phyloP scores from a whole-genome alignment of 2,113 vertebrate species.

The Trogon surrucura region DNA sequence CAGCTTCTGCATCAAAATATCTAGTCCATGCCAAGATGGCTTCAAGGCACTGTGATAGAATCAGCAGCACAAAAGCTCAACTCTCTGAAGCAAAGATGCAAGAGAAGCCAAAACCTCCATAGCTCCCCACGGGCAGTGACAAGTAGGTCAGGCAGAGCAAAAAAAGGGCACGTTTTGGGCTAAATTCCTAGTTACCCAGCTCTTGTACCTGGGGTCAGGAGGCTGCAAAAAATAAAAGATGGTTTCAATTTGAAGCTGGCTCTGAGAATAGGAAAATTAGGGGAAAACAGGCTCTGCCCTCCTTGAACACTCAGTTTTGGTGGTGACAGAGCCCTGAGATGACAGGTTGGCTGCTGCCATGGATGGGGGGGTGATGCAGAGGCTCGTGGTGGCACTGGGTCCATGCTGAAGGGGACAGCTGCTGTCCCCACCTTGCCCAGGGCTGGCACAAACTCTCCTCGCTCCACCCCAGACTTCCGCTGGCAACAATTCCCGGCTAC shows the following conservation, averaged over 20 bases:
- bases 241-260: neutral
- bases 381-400: neutral
- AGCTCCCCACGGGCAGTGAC: fast-evolving
- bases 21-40: neutral
- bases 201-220: neutral
- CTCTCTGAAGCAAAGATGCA: neutral
- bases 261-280: neutral
- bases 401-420: neutral
- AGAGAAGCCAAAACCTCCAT: fast-evolving
- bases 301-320: neutral
- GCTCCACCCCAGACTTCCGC: neutral
- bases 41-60: neutral
- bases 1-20: neutral
- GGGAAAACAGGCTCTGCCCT: neutral
- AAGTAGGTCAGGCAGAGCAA: slow-evolving; percentile 2
- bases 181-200: neutral
- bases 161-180: neutral
- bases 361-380: neutral
- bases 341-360: neutral
- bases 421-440: neutral
- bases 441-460: neutral
- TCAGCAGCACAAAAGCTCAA: neutral
- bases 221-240: neutral
- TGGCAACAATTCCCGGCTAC: neutral
- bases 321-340: neutral